phyloP scores from a whole-genome alignment of 2,888 invertebrate species.

The Pyrrhia umbra region DNA sequence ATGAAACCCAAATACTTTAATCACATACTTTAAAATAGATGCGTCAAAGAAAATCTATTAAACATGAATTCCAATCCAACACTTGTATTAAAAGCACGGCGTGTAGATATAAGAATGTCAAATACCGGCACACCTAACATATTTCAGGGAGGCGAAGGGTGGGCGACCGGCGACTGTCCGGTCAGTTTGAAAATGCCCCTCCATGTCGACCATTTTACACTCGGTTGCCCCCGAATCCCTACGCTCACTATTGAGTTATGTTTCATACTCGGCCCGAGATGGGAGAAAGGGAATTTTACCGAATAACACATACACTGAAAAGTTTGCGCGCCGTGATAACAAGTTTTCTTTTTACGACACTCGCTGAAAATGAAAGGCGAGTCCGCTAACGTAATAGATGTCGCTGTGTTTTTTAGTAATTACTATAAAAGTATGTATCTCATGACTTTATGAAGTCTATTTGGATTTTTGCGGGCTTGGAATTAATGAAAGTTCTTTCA shows the following conservation, averaged over 20 bases:
- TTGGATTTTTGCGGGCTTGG: not conserved
- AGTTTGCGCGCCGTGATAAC: slow-evolving; percentile 54
- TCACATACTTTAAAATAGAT: not conserved
- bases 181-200: slow-evolving; percentile 86
- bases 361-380: slow-evolving; percentile 18
- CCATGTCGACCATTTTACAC: slow-evolving; percentile 86
- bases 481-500: not conserved
- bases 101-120: slow-evolving; percentile 71
- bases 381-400: slow-evolving; percentile 18
- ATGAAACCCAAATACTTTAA: not conserved
- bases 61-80: slow-evolving; percentile 35
- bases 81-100: slow-evolving; percentile 50
- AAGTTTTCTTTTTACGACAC: slow-evolving; percentile 38
- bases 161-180: slow-evolving; percentile 72
- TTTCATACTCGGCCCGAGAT: slow-evolving; percentile 76
- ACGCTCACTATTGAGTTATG: slow-evolving; percentile 84
- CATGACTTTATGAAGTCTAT: slow-evolving; percentile 2
- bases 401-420: slow-evolving; percentile 23
- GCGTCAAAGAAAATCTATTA: slow-evolving; percentile 35
- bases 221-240: slow-evolving; percentile 82
- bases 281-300: slow-evolving; percentile 69
- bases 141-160: slow-evolving; percentile 72
- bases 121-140: slow-evolving; percentile 73
- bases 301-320: slow-evolving; percentile 63
- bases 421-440: slow-evolving; percentile 2